A percentile compares a stretch with the other conserved stretches of the same genome.
Evolutionary conservation across 2,113 vertebrate genomes (phyloP).

Genomic region (Murina feae): DNA sequence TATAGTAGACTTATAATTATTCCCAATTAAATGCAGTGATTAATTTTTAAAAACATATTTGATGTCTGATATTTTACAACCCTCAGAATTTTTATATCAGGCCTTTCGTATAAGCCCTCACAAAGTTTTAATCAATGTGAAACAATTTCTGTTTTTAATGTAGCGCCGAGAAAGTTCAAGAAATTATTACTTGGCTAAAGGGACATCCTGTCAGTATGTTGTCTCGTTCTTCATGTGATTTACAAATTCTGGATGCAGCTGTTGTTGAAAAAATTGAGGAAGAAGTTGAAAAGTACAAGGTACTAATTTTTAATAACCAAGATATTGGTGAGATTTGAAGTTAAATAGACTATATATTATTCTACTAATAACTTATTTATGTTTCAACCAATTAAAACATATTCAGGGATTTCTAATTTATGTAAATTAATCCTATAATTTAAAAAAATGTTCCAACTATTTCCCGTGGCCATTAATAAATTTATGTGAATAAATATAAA

Average conservation of each 20-base stretch:
- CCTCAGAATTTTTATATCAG: conserved; percentile 34
- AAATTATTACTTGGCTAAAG: conserved; percentile 90
- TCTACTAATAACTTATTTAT: conserved; percentile 27
- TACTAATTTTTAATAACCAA: conserved; percentile 61
- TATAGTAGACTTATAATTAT: not conserved
- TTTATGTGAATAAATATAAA: not conserved
- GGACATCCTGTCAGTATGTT: conserved; percentile 88
- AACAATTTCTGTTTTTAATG: conserved; percentile 62
- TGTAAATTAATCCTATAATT: not conserved
- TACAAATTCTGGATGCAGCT: conserved; percentile 89
- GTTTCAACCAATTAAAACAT: conserved; percentile 39
- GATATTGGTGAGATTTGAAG: not conserved
- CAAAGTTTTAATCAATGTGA: conserved; percentile 47
- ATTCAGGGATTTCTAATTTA: conserved; percentile 10
- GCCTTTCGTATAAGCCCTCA: conserved; percentile 12
- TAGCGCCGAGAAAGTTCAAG: conserved; percentile 90
- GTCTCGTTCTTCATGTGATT: conserved; percentile 90
- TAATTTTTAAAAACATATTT: conserved; percentile 11
- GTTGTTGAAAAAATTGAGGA: conserved; percentile 92
- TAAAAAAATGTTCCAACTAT: not conserved
- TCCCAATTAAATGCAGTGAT: not conserved
- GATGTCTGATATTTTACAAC: not conserved
- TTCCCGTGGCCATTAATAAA: not conserved
- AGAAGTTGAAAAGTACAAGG: conserved; percentile 90
- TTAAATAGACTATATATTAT: conserved; percentile 29